Evolutionary conservation across 2,113 vertebrate genomes (phyloP).

Genomic region (Festucalex cinctus): DNA sequence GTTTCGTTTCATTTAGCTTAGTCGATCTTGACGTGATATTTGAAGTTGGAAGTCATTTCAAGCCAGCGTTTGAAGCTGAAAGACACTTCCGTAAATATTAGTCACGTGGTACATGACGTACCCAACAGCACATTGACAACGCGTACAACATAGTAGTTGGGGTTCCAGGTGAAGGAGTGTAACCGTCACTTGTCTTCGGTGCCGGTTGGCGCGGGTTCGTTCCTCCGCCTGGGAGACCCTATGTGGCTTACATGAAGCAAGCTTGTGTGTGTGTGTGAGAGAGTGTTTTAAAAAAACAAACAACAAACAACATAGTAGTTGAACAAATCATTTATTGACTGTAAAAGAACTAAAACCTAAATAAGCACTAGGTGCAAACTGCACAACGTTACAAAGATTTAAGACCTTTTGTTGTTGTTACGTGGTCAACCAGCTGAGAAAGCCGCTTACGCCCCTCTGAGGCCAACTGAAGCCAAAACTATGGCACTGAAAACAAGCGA

Average conservation of each 20-base stretch:
- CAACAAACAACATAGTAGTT: not conserved
- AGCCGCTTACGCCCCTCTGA: not conserved
- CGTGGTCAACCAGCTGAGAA: not conserved
- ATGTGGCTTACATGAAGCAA: no score
- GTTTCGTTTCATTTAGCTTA: not conserved
- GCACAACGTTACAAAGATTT: not conserved
- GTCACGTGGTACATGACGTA: constrained; percentile 25
- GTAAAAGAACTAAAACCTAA: not conserved
- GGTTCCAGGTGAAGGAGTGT: no score
- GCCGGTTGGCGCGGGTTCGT: no score
- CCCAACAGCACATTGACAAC: not conserved
- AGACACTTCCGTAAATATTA: constrained; percentile 64
- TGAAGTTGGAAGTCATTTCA: not conserved
- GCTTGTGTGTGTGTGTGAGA: no score
- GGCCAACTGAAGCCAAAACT: not conserved
- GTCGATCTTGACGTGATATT: not conserved
- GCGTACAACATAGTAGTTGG: no score
- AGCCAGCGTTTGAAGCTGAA: no score
- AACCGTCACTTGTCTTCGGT: no score
- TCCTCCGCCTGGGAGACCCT: no score
- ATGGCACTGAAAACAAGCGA: not conserved
- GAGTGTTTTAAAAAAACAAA: no score
- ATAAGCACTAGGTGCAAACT: not conserved
- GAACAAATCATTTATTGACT: not conserved
- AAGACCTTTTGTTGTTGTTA: not conserved